These are phyloP conservation scores for Diploptera punctata DNA, from an alignment of 2,888 invertebrate genomes.

Conservation along the genomic window DNA sequence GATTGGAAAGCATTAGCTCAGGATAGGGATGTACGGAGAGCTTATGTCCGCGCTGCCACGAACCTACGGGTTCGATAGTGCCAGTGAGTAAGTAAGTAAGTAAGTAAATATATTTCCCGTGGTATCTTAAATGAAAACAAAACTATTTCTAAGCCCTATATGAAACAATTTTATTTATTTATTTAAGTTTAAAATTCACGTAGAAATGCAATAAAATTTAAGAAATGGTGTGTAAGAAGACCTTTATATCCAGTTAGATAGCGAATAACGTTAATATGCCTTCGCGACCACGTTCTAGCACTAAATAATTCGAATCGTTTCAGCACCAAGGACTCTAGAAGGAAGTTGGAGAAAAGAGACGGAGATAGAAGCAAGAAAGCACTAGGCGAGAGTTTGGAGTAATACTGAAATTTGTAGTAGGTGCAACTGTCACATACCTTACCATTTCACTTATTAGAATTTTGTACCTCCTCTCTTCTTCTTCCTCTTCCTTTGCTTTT, in stretches of 20 bases:
- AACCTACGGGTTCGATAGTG: too few relatives aligned
- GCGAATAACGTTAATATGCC: constrained; percentile 11
- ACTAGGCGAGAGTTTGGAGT: constrained; percentile 3
- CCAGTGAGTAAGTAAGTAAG: too few relatives aligned
- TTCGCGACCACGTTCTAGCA: neutral
- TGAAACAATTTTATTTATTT: constrained; percentile 11
- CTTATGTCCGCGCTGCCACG: too few relatives aligned
- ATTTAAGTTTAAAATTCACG: neutral
- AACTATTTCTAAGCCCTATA: neutral
- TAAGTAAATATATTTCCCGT: too few relatives aligned
- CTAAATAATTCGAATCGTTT: constrained; percentile 15
- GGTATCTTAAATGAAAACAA: neutral
- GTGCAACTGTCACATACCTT: neutral
- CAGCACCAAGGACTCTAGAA: neutral
- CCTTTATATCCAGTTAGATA: neutral
- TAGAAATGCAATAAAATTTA: constrained; percentile 15
- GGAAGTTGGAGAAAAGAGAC: neutral
- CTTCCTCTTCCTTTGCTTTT: neutral
- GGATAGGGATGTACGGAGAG: too few relatives aligned
- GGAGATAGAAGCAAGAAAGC: neutral
- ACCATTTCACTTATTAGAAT: constrained; percentile 10
- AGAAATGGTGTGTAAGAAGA: constrained; percentile 1
- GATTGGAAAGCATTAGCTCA: too few relatives aligned
- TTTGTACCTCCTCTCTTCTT: neutral
- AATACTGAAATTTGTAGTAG: constrained; percentile 12